Evolutionary conservation across 2,113 vertebrate genomes (phyloP).

Genomic region (Colaptes auratus): DNA sequence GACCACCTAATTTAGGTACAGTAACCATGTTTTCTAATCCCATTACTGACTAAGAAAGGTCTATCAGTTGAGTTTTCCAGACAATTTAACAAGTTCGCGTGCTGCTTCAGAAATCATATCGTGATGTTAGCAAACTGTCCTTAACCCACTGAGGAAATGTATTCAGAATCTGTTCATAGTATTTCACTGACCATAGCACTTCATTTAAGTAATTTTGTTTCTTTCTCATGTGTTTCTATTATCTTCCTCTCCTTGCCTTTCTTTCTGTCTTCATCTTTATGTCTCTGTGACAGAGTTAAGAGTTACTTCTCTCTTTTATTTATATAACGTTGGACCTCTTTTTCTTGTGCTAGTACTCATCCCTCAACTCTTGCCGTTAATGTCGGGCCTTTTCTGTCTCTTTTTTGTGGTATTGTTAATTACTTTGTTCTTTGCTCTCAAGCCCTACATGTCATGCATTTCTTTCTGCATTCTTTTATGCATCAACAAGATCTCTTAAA

Average conservation of each 20-base stretch:
- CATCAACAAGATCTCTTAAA: neutral
- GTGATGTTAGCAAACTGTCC: neutral
- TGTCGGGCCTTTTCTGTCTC: neutral
- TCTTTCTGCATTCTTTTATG: neutral
- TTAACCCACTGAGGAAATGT: neutral
- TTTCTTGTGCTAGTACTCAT: neutral
- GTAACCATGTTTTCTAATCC: neutral
- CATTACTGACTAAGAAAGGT: neutral
- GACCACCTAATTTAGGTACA: neutral
- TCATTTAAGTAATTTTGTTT: neutral
- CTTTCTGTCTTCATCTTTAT: neutral
- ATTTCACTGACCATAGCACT: neutral
- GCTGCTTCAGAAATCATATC: neutral
- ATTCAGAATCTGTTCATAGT: neutral
- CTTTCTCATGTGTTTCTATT: neutral
- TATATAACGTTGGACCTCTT: neutral
- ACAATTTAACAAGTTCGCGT: neutral
- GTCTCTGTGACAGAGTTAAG: neutral
- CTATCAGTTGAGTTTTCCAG: neutral
- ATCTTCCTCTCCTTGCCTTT: neutral
- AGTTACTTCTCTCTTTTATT: neutral
- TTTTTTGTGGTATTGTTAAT: neutral
- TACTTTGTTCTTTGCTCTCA: neutral
- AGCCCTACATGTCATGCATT: rapidly evolving
- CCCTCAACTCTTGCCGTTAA: neutral